phyloP scores from a whole-genome alignment of 1,140 invertebrate species.

The Trypoxylus dichotomus region DNA sequence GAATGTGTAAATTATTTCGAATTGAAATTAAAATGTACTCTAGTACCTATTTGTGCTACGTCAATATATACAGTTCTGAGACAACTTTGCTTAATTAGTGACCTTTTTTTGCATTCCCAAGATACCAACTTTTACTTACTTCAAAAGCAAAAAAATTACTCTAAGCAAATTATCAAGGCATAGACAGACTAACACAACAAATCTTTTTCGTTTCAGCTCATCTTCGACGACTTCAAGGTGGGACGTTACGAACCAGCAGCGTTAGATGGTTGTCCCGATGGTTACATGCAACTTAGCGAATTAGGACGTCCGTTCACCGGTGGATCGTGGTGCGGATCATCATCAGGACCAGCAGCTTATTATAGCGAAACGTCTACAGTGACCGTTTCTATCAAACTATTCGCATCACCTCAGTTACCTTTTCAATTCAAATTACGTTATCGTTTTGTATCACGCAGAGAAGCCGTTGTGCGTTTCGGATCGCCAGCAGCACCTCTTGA shows the following conservation, averaged over 20 bases:
- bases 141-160: too few relatives aligned
- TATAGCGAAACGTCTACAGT: slow-evolving; percentile 84
- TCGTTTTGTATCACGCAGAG: slow-evolving; percentile 71
- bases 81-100: too few relatives aligned
- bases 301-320: slow-evolving; percentile 79
- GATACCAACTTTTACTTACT: too few relatives aligned
- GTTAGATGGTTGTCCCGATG: slow-evolving; percentile 73
- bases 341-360: slow-evolving; percentile 75
- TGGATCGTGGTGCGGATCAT: slow-evolving; percentile 80
- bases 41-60: too few relatives aligned
- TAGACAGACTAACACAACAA: too few relatives aligned
- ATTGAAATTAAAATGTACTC: too few relatives aligned
- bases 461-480: slow-evolving; percentile 78
- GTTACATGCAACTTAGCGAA: slow-evolving; percentile 82
- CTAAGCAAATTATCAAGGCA: too few relatives aligned
- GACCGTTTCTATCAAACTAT: slow-evolving; percentile 75
- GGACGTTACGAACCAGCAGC: slow-evolving; percentile 70
- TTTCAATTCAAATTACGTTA: slow-evolving; percentile 78
- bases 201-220: slow-evolving; percentile 60
- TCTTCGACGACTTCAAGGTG: slow-evolving; percentile 82
- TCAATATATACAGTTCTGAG: too few relatives aligned
- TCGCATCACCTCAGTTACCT: slow-evolving; percentile 63
- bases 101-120: too few relatives aligned
- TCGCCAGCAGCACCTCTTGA: slow-evolving; percentile 70
- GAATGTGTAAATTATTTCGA: too few relatives aligned